Evolutionary conservation across 2,797 vertebrate genomes (phyloP).

Genomic region (Parauchenoglanis ngamensis): DNA sequence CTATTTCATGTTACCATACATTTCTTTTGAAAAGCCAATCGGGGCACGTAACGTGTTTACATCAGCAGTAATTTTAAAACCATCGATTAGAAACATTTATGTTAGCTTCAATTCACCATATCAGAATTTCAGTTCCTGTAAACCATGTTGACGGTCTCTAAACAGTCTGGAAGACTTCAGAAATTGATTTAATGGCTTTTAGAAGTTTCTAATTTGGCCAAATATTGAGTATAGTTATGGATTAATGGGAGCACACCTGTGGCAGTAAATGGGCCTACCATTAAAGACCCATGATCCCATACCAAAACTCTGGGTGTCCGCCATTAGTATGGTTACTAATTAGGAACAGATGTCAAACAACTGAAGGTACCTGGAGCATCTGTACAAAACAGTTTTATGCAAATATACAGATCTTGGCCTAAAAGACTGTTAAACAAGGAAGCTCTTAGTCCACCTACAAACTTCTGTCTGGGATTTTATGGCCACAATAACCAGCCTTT

Average conservation of each 20-base stretch:
- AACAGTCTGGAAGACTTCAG: neutral
- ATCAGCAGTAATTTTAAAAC: neutral
- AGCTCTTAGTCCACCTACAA: neutral
- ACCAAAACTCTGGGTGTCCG: neutral
- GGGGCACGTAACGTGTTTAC: neutral
- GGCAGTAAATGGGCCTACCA: neutral
- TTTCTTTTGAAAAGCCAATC: neutral
- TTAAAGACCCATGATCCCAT: neutral
- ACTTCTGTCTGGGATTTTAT: neutral
- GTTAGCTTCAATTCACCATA: neutral
- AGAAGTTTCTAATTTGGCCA: neutral
- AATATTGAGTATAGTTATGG: neutral
- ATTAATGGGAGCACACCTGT: neutral
- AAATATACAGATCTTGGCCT: neutral
- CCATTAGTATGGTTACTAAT: neutral
- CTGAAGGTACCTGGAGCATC: neutral
- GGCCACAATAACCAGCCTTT: neutral
- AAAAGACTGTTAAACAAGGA: neutral
- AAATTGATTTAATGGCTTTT: neutral
- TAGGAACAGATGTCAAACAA: neutral
- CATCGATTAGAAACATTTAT: neutral
- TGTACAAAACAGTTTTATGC: neutral
- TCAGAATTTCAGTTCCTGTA: neutral
- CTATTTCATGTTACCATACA: neutral
- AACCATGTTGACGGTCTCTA: neutral